Evolutionary conservation across 2,888 invertebrate species (phyloP), one percentile per base, ranked within the genome.

Genomic region (Reticulitermes lucifugus): DNA sequence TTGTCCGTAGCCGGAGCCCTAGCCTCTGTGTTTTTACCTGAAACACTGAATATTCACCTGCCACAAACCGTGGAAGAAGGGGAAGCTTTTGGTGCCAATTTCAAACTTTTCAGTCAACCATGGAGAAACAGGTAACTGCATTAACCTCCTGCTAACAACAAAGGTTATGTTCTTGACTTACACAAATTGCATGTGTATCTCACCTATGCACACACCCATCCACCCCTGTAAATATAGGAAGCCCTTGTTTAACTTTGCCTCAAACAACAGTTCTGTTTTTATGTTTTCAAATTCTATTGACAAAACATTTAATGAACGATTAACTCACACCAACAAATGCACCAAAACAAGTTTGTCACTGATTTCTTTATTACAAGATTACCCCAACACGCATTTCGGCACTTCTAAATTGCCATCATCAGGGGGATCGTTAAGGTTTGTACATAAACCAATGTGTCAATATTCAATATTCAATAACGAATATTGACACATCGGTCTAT

Each of bases 31-130:
- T 93, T 94, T 88, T 90, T 94, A 3, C 94, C 94, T 0, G 94
- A 94, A 89, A 94, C 94, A 0, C 90, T 94, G 60, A 93, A 94
- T 88, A 93, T 93, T 86, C 93, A 93, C 0, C 89, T 94, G 75
- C 94, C 94, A 0, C 94, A 94, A 89, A 94, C 94, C 55, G 90
- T 94, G 84, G 93, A 92, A 41, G 94, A 94, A 87, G 94, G 94
- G 70, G 94, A 94, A 55, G 83, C 83, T 21, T 94, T 94, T 87
- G 94, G 94, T 7, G 91, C 92, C 71, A 90, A 93, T 85, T 93
- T 93, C 88, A 93, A 92, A 88, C 90, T 94, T 43, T 90, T 93
- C 87, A 93, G 93, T 85, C 93, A 93, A 87, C 93, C 93, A 7
- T 90, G 25, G 55, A 83, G 43, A 60, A 75, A 83, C 55, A 83